Conservation (phyloP, 2,888 invertebrate species). For the Pyrochroa serraticornis region DNA sequence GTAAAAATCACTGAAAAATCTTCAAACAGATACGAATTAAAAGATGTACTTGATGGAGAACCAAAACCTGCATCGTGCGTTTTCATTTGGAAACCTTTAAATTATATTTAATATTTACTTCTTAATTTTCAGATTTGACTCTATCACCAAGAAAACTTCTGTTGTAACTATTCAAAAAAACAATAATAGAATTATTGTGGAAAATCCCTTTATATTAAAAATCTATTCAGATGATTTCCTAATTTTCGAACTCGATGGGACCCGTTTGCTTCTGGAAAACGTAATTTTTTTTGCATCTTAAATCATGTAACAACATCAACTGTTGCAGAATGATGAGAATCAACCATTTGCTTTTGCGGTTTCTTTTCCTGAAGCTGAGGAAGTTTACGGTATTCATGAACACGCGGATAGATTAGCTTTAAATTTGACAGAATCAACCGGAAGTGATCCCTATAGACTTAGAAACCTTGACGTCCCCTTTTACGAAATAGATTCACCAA, state of each 20-base stretch:
- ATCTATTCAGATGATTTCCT: not conserved
- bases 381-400: constrained; percentile 72
- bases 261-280: constrained; percentile 11
- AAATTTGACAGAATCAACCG: constrained; percentile 71
- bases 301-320: not conserved
- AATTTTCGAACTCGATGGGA: not conserved
- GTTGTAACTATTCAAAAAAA: not conserved
- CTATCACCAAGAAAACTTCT: not conserved
- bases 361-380: constrained; percentile 32
- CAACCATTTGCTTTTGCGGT: constrained; percentile 39
- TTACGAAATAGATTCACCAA: constrained; percentile 50
- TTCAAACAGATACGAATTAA: not conserved
- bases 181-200: not conserved
- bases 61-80: not conserved
- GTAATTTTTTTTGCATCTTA: not conserved
- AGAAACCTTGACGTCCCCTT: constrained; percentile 55
- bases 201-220: constrained; percentile 10
- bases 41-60: not conserved
- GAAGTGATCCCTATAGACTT: constrained; percentile 86
- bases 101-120: not conserved
- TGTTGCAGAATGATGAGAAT: constrained; percentile 31
- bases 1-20: not conserved
- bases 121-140: not conserved
- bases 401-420: constrained; percentile 89
- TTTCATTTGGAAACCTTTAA: too few relatives aligned